A percentile compares a stretch with the other conserved stretches of the same genome.
phyloP scores from a whole-genome alignment of 2,113 vertebrate genomes.

The Natator depressus region DNA sequence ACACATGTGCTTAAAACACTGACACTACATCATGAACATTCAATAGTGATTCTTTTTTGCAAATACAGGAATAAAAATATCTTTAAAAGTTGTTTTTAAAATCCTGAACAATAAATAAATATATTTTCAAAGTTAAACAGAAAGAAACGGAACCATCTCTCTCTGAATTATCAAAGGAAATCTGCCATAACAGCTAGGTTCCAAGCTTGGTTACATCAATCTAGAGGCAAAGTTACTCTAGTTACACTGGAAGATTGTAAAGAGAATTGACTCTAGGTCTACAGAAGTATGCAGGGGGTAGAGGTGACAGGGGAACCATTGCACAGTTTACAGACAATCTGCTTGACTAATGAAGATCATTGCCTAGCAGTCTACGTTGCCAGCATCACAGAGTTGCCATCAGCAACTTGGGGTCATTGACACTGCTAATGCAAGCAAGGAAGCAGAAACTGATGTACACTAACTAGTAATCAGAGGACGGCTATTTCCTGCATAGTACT shows the following conservation, averaged over 20 bases:
- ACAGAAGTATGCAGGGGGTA: neutral
- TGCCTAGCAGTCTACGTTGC: neutral
- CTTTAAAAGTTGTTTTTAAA: neutral
- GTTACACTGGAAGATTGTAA: neutral
- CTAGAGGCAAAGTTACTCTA: neutral
- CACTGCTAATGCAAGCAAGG: neutral
- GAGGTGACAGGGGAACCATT: neutral
- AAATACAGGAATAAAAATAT: neutral
- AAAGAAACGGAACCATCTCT: neutral
- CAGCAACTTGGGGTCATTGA: neutral
- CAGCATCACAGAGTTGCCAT: rapidly evolving
- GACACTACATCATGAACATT: neutral
- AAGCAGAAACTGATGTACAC: constrained; percentile 19
- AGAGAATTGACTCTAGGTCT: neutral
- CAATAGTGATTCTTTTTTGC: neutral
- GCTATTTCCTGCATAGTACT: neutral
- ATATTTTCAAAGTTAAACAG: neutral
- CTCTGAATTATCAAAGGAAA: neutral
- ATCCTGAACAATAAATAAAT: neutral
- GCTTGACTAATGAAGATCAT: constrained; percentile 14
- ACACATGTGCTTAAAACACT: neutral
- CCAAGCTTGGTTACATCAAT: neutral
- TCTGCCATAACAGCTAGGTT: neutral
- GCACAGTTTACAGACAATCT: neutral
- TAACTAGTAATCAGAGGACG: neutral